These are phyloP conservation scores for Agrotis puta DNA, from an alignment of 2,888 invertebrate species.

Conservation along the genomic window DNA sequence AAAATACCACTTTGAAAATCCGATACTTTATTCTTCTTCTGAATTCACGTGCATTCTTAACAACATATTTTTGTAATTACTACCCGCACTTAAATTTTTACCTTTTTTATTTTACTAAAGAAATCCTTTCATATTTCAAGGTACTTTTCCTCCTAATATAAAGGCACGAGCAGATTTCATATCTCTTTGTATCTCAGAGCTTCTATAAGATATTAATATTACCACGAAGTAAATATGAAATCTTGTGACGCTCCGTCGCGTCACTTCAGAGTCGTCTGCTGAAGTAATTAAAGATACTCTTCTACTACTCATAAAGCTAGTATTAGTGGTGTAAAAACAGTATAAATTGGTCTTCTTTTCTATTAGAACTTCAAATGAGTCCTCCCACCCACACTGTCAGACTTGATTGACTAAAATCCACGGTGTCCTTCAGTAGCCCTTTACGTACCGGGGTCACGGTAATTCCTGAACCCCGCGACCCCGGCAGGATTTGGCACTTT, in stretches of 20 bases:
- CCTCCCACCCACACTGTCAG: too few relatives aligned
- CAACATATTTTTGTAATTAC: too few relatives aligned
- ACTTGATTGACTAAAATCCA: too few relatives aligned
- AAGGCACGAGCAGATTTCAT: neutral
- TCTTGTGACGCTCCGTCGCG: constrained; percentile 7
- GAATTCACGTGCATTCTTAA: neutral
- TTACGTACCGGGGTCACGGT: too few relatives aligned
- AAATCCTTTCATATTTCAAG: neutral
- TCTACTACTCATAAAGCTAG: neutral
- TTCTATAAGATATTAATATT: constrained; percentile 21
- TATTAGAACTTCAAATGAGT: neutral
- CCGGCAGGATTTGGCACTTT: too few relatives aligned
- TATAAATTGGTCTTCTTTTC: neutral
- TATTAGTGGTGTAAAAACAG: neutral
- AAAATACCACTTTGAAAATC: neutral
- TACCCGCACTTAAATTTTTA: neutral
- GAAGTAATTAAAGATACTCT: constrained; percentile 33
- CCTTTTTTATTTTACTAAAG: neutral
- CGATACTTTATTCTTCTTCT: neutral
- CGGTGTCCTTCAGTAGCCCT: too few relatives aligned
- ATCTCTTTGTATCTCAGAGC: neutral
- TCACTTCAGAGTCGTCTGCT: neutral
- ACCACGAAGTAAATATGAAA: neutral
- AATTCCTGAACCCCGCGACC: too few relatives aligned
- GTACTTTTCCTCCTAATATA: neutral